phyloP scores from a whole-genome alignment of 2,888 invertebrate species.

The Pterostichus niger region DNA sequence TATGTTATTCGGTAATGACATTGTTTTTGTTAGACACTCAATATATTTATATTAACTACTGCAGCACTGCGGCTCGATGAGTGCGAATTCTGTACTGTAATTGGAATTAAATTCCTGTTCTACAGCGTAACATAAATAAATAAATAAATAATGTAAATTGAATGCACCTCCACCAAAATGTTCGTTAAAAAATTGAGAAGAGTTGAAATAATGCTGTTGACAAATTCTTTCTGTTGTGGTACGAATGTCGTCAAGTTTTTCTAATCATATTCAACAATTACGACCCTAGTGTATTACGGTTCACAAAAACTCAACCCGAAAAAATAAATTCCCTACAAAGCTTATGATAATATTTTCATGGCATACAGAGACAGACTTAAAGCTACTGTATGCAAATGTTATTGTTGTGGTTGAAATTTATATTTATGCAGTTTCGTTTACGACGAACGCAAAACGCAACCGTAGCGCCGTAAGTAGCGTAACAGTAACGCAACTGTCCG shows the following conservation, averaged over 20 bases:
- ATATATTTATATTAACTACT: no score
- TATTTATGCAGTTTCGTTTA: conserved; percentile 46
- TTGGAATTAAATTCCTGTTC: no score
- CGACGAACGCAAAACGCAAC: conserved; percentile 1
- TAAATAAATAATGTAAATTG: no score
- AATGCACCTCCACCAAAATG: no score
- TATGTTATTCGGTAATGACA: no score
- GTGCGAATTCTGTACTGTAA: no score
- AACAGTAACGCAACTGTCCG: conserved; percentile 22
- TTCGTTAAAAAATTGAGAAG: no score
- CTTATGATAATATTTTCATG: conserved; percentile 53
- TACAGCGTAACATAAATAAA: no score
- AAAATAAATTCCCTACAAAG: conserved; percentile 26
- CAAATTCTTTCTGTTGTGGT: no score
- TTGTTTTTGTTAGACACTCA: no score
- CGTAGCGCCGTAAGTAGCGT: not conserved
- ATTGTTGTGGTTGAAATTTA: conserved; percentile 33
- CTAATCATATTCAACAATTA: conserved; percentile 23
- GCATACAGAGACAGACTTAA: not conserved
- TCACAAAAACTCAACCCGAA: conserved; percentile 3
- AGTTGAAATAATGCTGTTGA: no score
- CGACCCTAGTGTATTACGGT: not conserved
- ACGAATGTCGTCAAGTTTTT: not conserved
- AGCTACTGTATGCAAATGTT: conserved; percentile 41
- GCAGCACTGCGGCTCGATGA: no score